These are phyloP conservation scores for Protodeltote pygarga DNA, from an alignment of 2,888 invertebrate genomes.

Conservation along the genomic window DNA sequence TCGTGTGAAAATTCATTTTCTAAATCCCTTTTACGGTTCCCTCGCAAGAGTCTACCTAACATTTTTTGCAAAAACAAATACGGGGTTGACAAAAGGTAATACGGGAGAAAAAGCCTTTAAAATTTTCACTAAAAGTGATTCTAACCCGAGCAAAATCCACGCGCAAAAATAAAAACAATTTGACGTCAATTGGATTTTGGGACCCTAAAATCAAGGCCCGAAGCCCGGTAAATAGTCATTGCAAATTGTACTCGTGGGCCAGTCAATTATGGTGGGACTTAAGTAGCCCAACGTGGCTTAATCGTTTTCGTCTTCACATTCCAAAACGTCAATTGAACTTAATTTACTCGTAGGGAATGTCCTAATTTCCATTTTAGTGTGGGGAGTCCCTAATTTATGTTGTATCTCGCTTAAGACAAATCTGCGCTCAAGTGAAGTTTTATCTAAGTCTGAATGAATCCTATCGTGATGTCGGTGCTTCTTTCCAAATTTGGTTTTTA, in stretches of 20 bases:
- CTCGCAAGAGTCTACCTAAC: too few relatives aligned
- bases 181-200: slow-evolving; percentile 30
- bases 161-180: slow-evolving; percentile 41
- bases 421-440: slow-evolving; percentile 35
- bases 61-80: too few relatives aligned
- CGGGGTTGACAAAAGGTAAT: too few relatives aligned
- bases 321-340: slow-evolving; percentile 38
- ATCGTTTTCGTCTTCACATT: slow-evolving; percentile 43
- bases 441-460: slow-evolving; percentile 21
- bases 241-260: slow-evolving; percentile 29
- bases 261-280: slow-evolving; percentile 29
- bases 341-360: slow-evolving; percentile 38
- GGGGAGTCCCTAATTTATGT: slow-evolving; percentile 14
- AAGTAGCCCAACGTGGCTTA: slow-evolving; percentile 30
- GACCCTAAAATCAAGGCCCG: slow-evolving; percentile 41
- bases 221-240: slow-evolving; percentile 32
- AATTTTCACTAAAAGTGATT: slow-evolving; percentile 13
- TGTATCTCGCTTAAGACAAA: slow-evolving; percentile 35
- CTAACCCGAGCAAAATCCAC: slow-evolving; percentile 2
- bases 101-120: too few relatives aligned
- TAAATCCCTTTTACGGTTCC: too few relatives aligned
- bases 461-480: slow-evolving; percentile 23
- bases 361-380: slow-evolving; percentile 32
- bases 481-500: too few relatives aligned
- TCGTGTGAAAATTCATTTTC: too few relatives aligned